Evolutionary conservation across 2,113 vertebrate genomes (phyloP), one percentile per base, ranked within the genome.

Genomic region (Odocoileus virginianus): DNA sequence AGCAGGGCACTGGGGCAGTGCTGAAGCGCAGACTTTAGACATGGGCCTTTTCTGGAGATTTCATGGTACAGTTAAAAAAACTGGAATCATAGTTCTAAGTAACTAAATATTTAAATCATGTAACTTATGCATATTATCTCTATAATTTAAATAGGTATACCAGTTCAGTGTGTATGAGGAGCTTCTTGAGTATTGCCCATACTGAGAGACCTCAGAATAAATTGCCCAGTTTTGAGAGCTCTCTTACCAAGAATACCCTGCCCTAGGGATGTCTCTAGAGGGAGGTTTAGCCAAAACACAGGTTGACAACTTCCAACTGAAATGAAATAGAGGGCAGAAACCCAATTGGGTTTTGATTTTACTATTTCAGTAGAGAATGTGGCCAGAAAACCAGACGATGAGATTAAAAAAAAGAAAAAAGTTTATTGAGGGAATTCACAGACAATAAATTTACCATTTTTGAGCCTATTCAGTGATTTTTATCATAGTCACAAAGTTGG

Each of bases 291-390:
- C 87, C 87, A 91, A 76, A 83, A 16, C 60, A 6, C 45, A 90
- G 28, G 15, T 87, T 64, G 13, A 16, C 50, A 60, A 47, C 47
- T 81, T 55, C 43, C 40, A 58, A 6, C 25, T 74, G 79, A 95
- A 58, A 81, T 90, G 61, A 87, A 86, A 57, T 47, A 54, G 55
- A 93, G 55, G 21, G 12, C n/a, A 76, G 47, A 91, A 96, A 7
- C 67, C 40, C 33, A 89, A 0, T 19, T n/a, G 30, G 8, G 36
- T 92, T 83, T 97, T 92, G 74, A 30, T 97, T 95, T 96, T 93
- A 94, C 25, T 36, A 27, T 91, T 96, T 95, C 8, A 79, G 1
- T 74, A 64, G 25, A 67, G 88, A 86, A 33, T 67, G 28, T 91
- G 89, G 11, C 83, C 45, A 67, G 47, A 91, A 95, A 93, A 93